Percentiles rank a stretch among this genome's conserved stretches.
phyloP scores from a whole-genome alignment of 2,888 invertebrate genomes.

The Platycheirus albimanus region DNA sequence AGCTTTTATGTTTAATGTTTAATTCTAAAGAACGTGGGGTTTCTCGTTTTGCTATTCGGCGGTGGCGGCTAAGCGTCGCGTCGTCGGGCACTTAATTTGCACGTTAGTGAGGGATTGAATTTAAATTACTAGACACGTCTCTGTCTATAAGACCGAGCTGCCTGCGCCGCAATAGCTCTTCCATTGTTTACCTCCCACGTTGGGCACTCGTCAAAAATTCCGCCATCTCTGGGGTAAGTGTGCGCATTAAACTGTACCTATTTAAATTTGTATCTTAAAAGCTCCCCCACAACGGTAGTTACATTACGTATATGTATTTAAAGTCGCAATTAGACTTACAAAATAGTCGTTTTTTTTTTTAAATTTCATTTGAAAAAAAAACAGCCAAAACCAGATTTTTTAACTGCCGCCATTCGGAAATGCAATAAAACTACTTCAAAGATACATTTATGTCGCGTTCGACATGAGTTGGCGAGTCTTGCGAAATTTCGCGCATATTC shows the following conservation, averaged over 20 bases:
- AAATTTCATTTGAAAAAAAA: no score
- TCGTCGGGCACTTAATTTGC: conserved; percentile 64
- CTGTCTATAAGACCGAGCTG: conserved; percentile 43
- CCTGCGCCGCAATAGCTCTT: no score
- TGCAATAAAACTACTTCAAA: conserved; percentile 57
- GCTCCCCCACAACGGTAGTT: conserved; percentile 43
- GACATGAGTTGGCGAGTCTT: conserved; percentile 24
- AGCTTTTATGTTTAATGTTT: conserved; percentile 72
- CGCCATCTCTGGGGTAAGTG: conserved; percentile 35
- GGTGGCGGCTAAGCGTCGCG: no score
- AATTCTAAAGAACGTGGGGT: conserved; percentile 57
- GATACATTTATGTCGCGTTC: background rate
- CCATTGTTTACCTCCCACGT: conserved; percentile 69
- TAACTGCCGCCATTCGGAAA: conserved; percentile 44
- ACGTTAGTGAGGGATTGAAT: conserved; percentile 62
- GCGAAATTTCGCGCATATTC: conserved; percentile 43
- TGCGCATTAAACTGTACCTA: conserved; percentile 10
- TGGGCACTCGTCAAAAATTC: conserved; percentile 47
- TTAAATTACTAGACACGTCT: conserved; percentile 73
- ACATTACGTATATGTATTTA: conserved; percentile 16
- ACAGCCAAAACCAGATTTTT: conserved; percentile 58
- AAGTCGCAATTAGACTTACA: conserved; percentile 3
- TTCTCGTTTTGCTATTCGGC: conserved; percentile 3
- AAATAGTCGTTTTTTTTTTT: no score
- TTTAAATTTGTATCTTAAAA: conserved; percentile 21